Conservation (phyloP, 2,797 vertebrate species). For the Rhincodon typus region DNA sequence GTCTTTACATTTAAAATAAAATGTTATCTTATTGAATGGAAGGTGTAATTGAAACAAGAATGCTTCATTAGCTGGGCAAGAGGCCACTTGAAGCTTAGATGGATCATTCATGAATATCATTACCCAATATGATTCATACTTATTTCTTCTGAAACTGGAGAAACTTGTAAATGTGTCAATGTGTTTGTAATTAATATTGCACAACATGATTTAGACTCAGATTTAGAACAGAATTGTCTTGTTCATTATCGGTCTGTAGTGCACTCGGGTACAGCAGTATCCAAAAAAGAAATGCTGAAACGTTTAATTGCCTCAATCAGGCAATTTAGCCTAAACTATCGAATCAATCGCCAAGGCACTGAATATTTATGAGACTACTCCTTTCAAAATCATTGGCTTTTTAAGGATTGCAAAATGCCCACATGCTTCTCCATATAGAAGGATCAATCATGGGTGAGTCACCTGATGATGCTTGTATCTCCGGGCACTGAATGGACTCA, state of each 20-base stretch:
- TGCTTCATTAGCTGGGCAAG: background rate
- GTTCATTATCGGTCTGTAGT: background rate
- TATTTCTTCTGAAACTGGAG: background rate
- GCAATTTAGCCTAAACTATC: background rate
- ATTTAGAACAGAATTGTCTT: background rate
- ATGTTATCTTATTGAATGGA: background rate
- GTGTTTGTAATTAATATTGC: background rate
- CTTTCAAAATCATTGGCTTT: background rate
- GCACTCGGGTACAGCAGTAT: too few relatives aligned
- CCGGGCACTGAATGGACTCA: background rate
- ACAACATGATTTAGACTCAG: background rate
- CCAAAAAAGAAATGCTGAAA: background rate
- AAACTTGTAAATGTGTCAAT: background rate
- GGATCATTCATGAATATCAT: background rate
- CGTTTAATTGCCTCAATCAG: background rate
- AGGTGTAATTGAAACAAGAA: background rate
- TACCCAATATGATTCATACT: background rate
- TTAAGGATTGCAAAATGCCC: background rate
- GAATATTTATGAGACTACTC: background rate
- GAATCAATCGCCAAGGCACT: background rate
- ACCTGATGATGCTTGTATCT: background rate
- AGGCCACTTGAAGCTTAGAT: background rate
- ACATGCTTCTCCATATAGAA: background rate
- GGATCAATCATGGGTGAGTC: background rate
- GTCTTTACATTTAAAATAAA: background rate